Conservation (phyloP, 2,888 invertebrate species). For the Hartigia nigra region DNA sequence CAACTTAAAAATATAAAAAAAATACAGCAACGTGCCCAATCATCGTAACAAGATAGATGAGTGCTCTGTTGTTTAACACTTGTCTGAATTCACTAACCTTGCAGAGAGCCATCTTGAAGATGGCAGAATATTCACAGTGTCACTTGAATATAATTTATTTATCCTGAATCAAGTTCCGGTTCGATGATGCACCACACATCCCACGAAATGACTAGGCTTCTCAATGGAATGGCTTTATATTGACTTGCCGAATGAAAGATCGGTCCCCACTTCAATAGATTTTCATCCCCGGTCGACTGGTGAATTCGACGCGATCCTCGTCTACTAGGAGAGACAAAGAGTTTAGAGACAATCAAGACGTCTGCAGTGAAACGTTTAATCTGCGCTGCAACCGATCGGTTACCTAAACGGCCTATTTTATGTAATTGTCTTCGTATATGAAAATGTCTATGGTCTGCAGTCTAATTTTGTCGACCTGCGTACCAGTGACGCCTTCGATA, state of each 20-base stretch:
- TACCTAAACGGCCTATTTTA: conserved; percentile 21
- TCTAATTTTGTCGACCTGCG: neutral
- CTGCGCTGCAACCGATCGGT: conserved; percentile 39
- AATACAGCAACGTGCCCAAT: neutral
- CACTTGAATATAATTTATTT: conserved; percentile 8
- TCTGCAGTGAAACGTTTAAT: conserved; percentile 23
- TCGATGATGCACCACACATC: conserved; percentile 48
- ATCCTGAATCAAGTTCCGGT: conserved; percentile 31
- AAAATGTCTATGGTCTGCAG: neutral
- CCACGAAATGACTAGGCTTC: conserved; percentile 52
- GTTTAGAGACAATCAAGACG: neutral
- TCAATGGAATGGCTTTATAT: conserved; percentile 56
- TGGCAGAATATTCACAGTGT: conserved; percentile 1
- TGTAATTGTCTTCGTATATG: conserved; percentile 3
- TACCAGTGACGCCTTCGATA: neutral
- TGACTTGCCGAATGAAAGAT: conserved; percentile 41
- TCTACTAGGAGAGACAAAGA: neutral
- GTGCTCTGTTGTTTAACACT: neutral
- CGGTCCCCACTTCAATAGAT: conserved; percentile 9
- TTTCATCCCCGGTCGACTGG: neutral
- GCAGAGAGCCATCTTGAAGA: conserved; percentile 33
- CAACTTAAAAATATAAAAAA: neutral
- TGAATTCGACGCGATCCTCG: neutral
- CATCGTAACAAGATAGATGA: neutral
- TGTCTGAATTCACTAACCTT: conserved; percentile 29